Conservation (phyloP, 2,113 vertebrate species). For the Butastur rufipennis region DNA sequence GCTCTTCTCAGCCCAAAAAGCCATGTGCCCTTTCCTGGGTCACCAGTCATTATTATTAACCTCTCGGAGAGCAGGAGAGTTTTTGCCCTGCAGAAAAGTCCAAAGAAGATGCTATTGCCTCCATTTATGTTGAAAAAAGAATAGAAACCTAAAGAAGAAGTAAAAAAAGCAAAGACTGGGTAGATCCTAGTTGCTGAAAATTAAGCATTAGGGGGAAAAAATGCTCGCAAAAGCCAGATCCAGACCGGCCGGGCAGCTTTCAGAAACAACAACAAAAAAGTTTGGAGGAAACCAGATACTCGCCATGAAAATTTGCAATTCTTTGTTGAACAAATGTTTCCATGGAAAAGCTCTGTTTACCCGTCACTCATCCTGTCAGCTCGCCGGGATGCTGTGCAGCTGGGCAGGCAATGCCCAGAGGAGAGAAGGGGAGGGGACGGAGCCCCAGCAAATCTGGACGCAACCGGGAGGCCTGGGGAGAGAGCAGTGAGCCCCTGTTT, state of each 20-base stretch:
- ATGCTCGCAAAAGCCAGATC: not conserved
- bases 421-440: not conserved
- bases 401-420: not conserved
- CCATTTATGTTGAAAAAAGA: not conserved
- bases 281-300: conserved; percentile 37
- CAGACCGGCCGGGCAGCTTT: not conserved
- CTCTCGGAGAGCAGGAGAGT: not conserved
- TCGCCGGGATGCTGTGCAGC: not conserved
- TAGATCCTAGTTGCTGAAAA: not conserved
- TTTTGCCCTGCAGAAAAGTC: not conserved
- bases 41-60: not conserved
- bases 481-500: accelerated
- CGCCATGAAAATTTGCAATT: not conserved
- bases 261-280: conserved; percentile 15
- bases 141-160: not conserved
- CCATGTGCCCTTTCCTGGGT: not conserved
- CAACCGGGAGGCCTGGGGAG: not conserved
- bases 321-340: conserved; percentile 37
- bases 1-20: not conserved
- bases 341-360: conserved; percentile 20
- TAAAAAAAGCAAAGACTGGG: not conserved
- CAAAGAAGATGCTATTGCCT: not conserved
- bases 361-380: not conserved
- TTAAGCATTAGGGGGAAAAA: not conserved
- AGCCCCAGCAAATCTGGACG: not conserved